phyloP scores from a whole-genome alignment of 2,888 invertebrate genomes.

The Drosophila fulvimacula region DNA sequence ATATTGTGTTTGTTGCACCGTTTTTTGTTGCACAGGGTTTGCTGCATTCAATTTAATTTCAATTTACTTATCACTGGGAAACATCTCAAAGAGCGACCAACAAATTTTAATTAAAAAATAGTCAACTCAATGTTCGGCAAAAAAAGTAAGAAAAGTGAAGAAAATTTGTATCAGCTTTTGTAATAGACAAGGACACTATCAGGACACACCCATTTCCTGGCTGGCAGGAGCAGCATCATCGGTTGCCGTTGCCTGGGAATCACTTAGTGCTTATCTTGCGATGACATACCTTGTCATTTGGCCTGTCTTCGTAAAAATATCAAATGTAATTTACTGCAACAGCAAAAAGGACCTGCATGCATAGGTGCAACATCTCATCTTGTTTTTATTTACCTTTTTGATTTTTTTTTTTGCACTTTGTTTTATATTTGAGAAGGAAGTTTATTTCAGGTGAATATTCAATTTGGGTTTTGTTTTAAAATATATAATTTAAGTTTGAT shows the following conservation, averaged over 20 bases:
- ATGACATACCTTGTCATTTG: conserved; percentile 77
- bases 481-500: conserved; percentile 14
- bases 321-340: conserved; percentile 69
- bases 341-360: conserved; percentile 17
- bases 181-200: conserved; percentile 42
- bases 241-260: conserved; percentile 27
- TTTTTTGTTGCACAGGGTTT: conserved; percentile 9
- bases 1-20: neutral
- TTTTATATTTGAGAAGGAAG: conserved; percentile 22
- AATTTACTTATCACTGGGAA: conserved; percentile 37
- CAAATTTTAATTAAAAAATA: conserved; percentile 67
- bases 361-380: conserved; percentile 3
- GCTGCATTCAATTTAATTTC: conserved; percentile 29
- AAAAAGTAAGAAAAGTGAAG: neutral
- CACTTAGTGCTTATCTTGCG: conserved; percentile 70
- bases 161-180: conserved; percentile 58
- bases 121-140: conserved; percentile 28
- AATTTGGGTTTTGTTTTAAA: conserved; percentile 23
- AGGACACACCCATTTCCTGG: neutral
- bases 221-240: conserved; percentile 12
- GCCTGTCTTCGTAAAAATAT: conserved; percentile 72
- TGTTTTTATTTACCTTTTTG: conserved; percentile 31
- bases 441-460: conserved; percentile 45
- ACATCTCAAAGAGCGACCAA: conserved; percentile 36
- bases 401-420: conserved; percentile 8